phyloP scores from a whole-genome alignment of 2,113 vertebrate genomes.

The Pterophyllum scalare region DNA sequence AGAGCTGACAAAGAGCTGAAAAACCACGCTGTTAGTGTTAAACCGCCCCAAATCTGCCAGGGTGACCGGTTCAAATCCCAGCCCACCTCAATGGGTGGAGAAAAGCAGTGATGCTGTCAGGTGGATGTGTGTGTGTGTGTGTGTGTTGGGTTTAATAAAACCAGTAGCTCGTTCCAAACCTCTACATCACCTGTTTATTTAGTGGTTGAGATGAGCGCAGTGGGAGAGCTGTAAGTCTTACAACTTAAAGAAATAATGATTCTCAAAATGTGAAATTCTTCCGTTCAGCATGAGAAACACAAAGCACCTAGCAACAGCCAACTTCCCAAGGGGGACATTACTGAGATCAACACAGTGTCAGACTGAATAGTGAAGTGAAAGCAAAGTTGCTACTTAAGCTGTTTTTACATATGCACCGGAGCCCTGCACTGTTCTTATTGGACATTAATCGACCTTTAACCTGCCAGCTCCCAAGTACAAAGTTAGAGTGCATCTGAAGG shows the following conservation, averaged over 20 bases:
- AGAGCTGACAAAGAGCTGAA: slow-evolving; percentile 54
- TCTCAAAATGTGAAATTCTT: background rate
- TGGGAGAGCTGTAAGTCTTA: background rate
- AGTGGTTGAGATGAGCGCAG: background rate
- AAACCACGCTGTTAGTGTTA: slow-evolving; percentile 51
- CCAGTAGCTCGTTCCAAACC: background rate
- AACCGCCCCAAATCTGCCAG: slow-evolving; percentile 32
- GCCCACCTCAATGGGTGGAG: background rate
- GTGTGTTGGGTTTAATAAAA: background rate
- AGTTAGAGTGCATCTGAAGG: background rate
- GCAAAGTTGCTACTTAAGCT: background rate
- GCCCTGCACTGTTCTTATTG: background rate
- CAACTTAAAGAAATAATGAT: background rate
- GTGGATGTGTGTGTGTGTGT: background rate
- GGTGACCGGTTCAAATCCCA: slow-evolving; percentile 34
- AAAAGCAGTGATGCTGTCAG: slow-evolving; percentile 9
- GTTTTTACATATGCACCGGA: background rate
- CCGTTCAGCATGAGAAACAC: no score
- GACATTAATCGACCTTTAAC: background rate
- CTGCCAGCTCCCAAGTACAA: background rate
- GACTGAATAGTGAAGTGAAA: background rate
- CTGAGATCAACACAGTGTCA: background rate
- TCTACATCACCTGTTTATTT: background rate
- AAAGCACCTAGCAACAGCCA: slow-evolving; percentile 10
- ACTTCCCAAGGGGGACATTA: background rate